These are phyloP conservation scores for Nomada goodeniana DNA, from an alignment of 2,888 invertebrate species.

Conservation along the genomic window DNA sequence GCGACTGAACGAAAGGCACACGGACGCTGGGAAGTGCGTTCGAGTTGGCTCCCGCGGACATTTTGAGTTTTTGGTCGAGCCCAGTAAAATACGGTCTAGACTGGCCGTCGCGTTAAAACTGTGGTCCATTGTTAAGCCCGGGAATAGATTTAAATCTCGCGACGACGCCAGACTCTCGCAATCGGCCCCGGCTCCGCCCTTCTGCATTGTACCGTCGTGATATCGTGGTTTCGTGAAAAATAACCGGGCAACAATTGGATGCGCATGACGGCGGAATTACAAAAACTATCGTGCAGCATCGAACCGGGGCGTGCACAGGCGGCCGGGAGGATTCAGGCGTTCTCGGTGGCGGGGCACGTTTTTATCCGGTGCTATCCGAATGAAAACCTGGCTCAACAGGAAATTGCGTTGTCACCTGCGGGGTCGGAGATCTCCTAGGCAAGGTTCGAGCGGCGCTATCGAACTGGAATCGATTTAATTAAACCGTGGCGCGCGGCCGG, in stretches of 20 bases:
- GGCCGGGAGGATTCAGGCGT: neutral
- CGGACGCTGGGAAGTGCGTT: neutral
- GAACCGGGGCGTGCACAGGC: conserved; percentile 4
- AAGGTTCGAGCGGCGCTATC: conserved; percentile 14
- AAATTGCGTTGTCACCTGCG: conserved; percentile 54
- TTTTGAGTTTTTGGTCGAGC: conserved; percentile 13
- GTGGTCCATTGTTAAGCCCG: conserved; percentile 79
- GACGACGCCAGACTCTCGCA: conserved; percentile 63
- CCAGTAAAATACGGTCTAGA: conserved; percentile 44
- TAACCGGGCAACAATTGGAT: neutral
- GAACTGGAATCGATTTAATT: conserved; percentile 53
- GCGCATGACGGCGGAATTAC: neutral
- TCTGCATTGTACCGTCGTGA: neutral
- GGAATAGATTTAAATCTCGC: conserved; percentile 80
- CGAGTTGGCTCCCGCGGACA: neutral
- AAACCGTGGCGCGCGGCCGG: conserved; percentile 14
- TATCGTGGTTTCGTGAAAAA: neutral
- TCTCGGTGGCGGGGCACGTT: neutral
- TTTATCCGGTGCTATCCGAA: conserved; percentile 11
- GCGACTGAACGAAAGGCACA: no score
- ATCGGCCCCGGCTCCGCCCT: conserved; percentile 56
- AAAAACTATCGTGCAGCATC: neutral
- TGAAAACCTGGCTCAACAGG: conserved; percentile 40
- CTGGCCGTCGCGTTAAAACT: conserved; percentile 75
- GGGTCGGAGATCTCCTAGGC: conserved; percentile 28